Evolutionary conservation across 2,888 invertebrate genomes (phyloP), one percentile per base, ranked within the genome.

Genomic region (Tipula unca): DNA sequence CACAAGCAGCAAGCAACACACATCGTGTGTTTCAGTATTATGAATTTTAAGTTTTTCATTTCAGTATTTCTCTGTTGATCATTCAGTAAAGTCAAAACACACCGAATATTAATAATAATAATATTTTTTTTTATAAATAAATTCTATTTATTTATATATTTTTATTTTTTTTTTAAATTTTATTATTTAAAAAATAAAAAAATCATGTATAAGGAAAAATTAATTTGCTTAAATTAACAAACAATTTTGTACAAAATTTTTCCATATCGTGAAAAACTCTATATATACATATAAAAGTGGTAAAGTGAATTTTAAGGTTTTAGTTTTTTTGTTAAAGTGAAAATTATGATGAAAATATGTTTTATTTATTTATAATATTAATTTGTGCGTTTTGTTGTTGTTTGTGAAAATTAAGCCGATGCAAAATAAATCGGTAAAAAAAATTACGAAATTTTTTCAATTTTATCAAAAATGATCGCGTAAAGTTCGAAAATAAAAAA

Each of bases 1-100:
- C 25, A 69, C 69, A 25, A 25, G 69, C 69, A 69, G 69, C 69
- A 69, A 69, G 69, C 69, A 69, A 69, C 69, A 69, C 69, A 69
- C 69, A 69, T 69, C 69, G 69, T 69, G 25, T 69, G 69, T 69
- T 69, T 69, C 69, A 10, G 69, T 69, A 69, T 69, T 69, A 69
- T 69, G 69, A 69, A 69, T 69, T 69, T 69, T 25, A 69, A 69
- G 69, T 69, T 69, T 69, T 69, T 69, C 69, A 69, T 69, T 69
- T 69, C 69, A 69, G 69, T 69, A 69, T 69, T 69, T 69, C 69
- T 69, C 69, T 69, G 69, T 69, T 69, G 69, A 69, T 69, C 69
- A 13, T 69, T 69, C 69, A 69, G 69, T 69, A 13, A 69, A 69
- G 69, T 69, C 69, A 69, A 69, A 69, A 69, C 25, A 69, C 25